Conservation (phyloP, 1,140 invertebrate genomes). For the Drosophila guanche region DNA sequence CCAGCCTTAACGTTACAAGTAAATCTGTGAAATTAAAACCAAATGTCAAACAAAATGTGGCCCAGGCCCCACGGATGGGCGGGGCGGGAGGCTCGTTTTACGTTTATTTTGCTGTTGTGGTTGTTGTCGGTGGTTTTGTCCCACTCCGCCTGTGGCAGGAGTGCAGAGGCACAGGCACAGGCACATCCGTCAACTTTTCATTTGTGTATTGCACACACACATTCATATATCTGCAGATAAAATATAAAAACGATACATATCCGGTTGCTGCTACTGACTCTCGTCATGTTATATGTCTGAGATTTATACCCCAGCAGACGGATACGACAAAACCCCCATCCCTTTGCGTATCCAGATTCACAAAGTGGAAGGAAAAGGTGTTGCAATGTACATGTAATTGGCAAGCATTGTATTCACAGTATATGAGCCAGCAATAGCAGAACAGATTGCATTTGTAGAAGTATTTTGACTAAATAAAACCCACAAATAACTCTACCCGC, state of each 20-base stretch:
- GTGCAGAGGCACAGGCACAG: constrained; percentile 4
- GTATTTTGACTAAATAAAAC: neutral
- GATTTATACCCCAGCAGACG: constrained; percentile 40
- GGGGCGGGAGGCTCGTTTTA: constrained; percentile 31
- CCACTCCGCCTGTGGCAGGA: constrained; percentile 18
- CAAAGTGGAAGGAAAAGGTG: constrained; percentile 9
- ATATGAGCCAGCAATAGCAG: constrained; percentile 17
- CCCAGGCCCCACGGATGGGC: neutral
- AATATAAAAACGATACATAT: constrained; percentile 38
- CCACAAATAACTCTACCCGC: neutral
- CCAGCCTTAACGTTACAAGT: constrained; percentile 47
- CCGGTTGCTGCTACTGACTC: constrained; percentile 40
- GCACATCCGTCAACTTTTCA: constrained; percentile 34
- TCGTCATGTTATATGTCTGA: constrained; percentile 37
- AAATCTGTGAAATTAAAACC: constrained; percentile 75
- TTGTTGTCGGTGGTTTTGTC: constrained; percentile 24
- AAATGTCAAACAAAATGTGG: constrained; percentile 58
- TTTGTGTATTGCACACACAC: constrained; percentile 2
- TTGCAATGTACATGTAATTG: constrained; percentile 53
- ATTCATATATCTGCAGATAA: neutral
- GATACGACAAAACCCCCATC: no score
- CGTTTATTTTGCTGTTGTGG: constrained; percentile 31
- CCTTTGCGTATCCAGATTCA: no score
- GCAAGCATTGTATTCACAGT: constrained; percentile 45
- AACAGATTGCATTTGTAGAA: constrained; percentile 21